Evolutionary conservation across 2,797 vertebrate species (phyloP), one percentile per base, ranked within the genome.

Genomic region (Ptychobarbus kaznakovi): DNA sequence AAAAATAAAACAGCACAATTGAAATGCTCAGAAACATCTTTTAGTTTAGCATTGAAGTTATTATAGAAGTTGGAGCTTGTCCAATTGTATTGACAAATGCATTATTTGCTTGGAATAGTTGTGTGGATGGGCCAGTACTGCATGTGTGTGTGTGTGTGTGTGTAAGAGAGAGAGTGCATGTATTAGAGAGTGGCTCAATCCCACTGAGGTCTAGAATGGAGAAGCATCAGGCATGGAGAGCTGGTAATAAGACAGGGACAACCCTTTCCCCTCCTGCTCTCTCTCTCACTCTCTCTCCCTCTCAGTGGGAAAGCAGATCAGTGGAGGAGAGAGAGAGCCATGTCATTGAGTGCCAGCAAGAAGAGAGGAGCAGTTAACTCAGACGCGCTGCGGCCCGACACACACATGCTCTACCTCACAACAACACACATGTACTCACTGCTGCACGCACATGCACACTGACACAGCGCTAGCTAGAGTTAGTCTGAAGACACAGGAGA

Each of bases 271-370:
- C 80, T 83, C 84, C 81, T 77, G 83, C 87, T 90, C 90, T 88
- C 80, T 82, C 83, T 87, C 80, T 74, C 79, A 46, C 83, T 80
- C 80, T 82, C 81, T 87, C 86, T 87, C 53, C 63, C 83, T 83
- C 56, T 79, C 87, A 53, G 79, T 80, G 90, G 87, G 85, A 32
- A 81, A 88, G 86, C 86, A 90, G 86, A 75, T 61, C 82, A 83
- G 88, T 80, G 90, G 87, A 88, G 83, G 84, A 90, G 89, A 85
- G 84, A 84, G 84, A 85, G 84, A 77, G 90, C 93, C 56, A 63
- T 97, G 97, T 98, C 97, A 97, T 96, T 97, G 95, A 95, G 96
- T 96, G 96, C 95, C 96, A 97, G 95, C 95, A 95, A 96, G 96
- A 95, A 94, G 95, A 97, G 95, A 94, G 88, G 96, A 95, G 95